These are phyloP conservation scores for Caenorhabditis auriculariae DNA, from an alignment of 2,888 invertebrate genomes.

Conservation along the genomic window DNA sequence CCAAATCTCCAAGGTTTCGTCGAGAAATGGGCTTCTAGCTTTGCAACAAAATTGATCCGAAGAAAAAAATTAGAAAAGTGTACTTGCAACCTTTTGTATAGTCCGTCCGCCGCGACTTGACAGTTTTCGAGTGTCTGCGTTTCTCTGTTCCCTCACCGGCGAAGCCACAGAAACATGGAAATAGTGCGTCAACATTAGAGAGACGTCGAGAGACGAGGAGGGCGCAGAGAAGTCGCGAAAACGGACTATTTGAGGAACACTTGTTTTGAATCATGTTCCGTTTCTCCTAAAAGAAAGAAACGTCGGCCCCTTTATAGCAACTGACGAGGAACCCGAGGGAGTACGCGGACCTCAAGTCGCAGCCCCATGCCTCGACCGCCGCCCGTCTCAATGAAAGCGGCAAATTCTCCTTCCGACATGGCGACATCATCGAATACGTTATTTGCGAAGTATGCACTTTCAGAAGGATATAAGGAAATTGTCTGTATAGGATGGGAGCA, in stretches of 20 bases:
- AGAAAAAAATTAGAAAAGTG: no score
- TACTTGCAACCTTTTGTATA: no score
- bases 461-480: no score
- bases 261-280: neutral
- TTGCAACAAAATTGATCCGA: no score
- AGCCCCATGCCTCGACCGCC: conserved; percentile 91
- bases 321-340: conserved; percentile 89
- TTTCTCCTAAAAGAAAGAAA: neutral
- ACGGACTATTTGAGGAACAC: no score
- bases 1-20: conserved; percentile 61
- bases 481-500: conserved; percentile 74
- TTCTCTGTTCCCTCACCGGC: no score
- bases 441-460: conserved; percentile 80
- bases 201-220: no score
- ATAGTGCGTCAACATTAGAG: no score
- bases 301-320: conserved; percentile 68
- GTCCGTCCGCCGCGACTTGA: no score
- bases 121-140: no score
- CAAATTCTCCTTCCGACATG: conserved; percentile 76
- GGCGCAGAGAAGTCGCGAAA: no score
- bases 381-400: conserved; percentile 76
- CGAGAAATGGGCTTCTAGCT: neutral
- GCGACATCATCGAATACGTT: conserved; percentile 92
- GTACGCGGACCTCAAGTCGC: conserved; percentile 80
- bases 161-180: no score